A percentile compares a stretch with the other conserved stretches of the same genome.
These are phyloP conservation scores for Solenopsis invicta DNA, from an alignment of 1,140 invertebrate species.

Conservation along the genomic window DNA sequence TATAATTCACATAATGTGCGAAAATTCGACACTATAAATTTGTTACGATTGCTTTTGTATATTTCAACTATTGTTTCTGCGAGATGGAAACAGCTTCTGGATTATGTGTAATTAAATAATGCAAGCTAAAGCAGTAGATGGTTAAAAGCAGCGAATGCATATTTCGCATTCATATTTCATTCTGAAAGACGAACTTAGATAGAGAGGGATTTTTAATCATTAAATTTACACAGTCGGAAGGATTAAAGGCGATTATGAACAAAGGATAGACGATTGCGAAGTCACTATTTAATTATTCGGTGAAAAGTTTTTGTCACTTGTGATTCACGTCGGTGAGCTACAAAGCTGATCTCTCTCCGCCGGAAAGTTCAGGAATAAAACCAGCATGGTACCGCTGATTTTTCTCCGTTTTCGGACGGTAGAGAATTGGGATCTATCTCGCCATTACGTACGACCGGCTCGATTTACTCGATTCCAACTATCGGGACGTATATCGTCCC, in stretches of 20 bases:
- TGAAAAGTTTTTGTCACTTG: conserved; percentile 52
- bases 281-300: conserved; percentile 61
- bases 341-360: background rate
- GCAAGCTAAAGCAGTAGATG: conserved; percentile 27
- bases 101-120: conserved; percentile 55
- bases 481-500: conserved; percentile 66
- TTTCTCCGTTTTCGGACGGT: conserved; percentile 30
- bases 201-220: conserved; percentile 35
- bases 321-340: conserved; percentile 21
- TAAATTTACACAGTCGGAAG: conserved; percentile 36
- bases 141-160: conserved; percentile 37
- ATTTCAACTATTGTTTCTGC: conserved; percentile 6
- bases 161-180: conserved; percentile 54
- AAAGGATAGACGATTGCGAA: conserved; percentile 32
- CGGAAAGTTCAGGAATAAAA: conserved; percentile 54
- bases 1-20: background rate
- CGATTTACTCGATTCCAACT: conserved; percentile 55
- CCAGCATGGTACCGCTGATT: conserved; percentile 30
- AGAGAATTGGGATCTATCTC: conserved; percentile 54
- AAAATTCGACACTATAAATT: conserved; percentile 39
- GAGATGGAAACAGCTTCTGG: conserved; percentile 31
- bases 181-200: background rate
- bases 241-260: conserved; percentile 53
- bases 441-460: conserved; percentile 51
- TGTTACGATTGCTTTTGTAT: conserved; percentile 29